phyloP scores from a whole-genome alignment of 2,888 invertebrate species.

The Drosophila subsilvestris region DNA sequence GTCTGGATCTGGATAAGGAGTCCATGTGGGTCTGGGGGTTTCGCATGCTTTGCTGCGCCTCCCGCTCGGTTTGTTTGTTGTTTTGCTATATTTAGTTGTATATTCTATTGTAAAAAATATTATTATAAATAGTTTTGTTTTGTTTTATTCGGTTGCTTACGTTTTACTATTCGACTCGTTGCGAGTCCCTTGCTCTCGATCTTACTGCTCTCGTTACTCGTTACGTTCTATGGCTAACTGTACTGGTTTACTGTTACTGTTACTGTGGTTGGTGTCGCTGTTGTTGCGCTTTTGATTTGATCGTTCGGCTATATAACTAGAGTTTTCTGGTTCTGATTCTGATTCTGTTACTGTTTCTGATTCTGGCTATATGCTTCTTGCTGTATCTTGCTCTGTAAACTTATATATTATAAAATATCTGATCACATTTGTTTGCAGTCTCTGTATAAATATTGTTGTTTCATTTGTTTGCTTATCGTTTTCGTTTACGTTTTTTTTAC shows the following conservation, averaged over 20 bases:
- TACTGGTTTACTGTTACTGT: slow-evolving; percentile 23
- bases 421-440: slow-evolving; percentile 85
- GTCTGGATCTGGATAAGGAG: not conserved
- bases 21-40: slow-evolving; percentile 16
- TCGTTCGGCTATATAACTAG: slow-evolving; percentile 65
- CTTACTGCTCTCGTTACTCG: slow-evolving; percentile 33
- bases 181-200: not conserved
- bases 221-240: slow-evolving; percentile 4
- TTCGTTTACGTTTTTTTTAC: slow-evolving; percentile 48
- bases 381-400: slow-evolving; percentile 74
- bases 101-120: slow-evolving; percentile 79
- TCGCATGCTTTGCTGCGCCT: slow-evolving; percentile 41
- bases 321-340: slow-evolving; percentile 36
- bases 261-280: slow-evolving; percentile 42
- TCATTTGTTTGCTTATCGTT: slow-evolving; percentile 65
- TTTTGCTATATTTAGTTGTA: slow-evolving; percentile 78
- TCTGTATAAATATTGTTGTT: slow-evolving; percentile 82
- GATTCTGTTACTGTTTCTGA: slow-evolving; percentile 34
- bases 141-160: slow-evolving; percentile 46
- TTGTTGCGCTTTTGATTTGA: slow-evolving; percentile 63
- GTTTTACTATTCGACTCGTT: slow-evolving; percentile 43
- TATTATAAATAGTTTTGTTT: slow-evolving; percentile 67
- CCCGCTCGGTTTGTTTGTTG: slow-evolving; percentile 72
- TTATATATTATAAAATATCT: slow-evolving; percentile 84
- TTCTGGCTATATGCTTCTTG: slow-evolving; percentile 45